Evolutionary conservation across 1,140 invertebrate genomes (phyloP), one percentile per base, ranked within the genome.

Genomic region (Himalopsyche phryganea): DNA sequence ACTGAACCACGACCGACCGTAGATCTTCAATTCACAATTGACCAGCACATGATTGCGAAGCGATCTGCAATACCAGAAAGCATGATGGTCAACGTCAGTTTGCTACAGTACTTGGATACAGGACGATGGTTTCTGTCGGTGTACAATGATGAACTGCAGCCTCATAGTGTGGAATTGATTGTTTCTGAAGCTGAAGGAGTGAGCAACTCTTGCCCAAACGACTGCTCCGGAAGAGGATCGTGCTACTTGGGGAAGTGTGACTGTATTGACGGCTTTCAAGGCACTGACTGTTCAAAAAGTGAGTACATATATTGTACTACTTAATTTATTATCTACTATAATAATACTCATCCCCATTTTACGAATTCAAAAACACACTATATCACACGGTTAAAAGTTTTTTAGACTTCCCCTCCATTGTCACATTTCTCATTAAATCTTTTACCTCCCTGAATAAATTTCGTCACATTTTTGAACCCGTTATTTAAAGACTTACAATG

Each of bases 101-200:
- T 94, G 52, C 76, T 93, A 40, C 89, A 95, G 69, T 93, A 92
- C 72, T 76, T 98, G 58, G 92, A 96, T 69, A 89, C 89, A 10
- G 96, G 96, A 5, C 83, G 89, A 53, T 98, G 94, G 96, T 98
- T 94, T 77, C 81, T 98, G 28, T 92, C 92, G 3, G 83, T 98
- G 54, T 98, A 96, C 75, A 98, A 98, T 76, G 96, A 98, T 71
- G 92, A 93, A 68, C 76, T 92, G 6, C 83, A 90, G 61, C 82
- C 90, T 14, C 88, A 94, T 69, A 87, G 84, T 66, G 87, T 94
- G 1, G 85, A 87, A 42, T 79, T 92, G 70, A 79, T 90, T 49
- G 87, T 92, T 46, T 86, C 88, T 51, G 89, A 91, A 72, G 90
- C 89, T 3, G 89, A 92, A 74, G 90, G 89, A 13, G 85, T 94